Conservation (phyloP, 2,888 invertebrate genomes). For the Caenorhabditis imperialis region DNA sequence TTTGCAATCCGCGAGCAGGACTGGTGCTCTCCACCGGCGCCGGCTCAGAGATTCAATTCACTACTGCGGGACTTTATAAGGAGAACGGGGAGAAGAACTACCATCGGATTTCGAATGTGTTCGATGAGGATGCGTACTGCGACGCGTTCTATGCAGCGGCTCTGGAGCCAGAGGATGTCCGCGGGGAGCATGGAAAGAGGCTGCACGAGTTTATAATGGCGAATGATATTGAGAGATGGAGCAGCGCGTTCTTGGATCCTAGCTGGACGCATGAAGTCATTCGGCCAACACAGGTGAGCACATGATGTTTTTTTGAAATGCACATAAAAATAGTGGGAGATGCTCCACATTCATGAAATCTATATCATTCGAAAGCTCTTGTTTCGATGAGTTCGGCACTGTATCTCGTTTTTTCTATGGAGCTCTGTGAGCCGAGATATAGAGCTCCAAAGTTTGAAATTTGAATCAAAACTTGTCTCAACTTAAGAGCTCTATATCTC, state of each 20-base stretch:
- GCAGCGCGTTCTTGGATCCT: slow-evolving; percentile 70
- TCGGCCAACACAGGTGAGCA: slow-evolving; percentile 54
- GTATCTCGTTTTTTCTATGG: too few relatives aligned
- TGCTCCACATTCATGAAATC: too few relatives aligned
- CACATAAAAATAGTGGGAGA: too few relatives aligned
- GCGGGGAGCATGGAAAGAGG: slow-evolving; percentile 68
- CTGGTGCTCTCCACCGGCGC: slow-evolving; percentile 76
- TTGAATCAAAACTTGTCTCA: too few relatives aligned
- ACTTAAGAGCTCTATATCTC: too few relatives aligned
- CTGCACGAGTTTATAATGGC: slow-evolving; percentile 77
- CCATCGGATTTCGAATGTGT: slow-evolving; percentile 73
- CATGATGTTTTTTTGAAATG: neutral
- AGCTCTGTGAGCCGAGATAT: too few relatives aligned
- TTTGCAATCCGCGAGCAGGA: slow-evolving; percentile 76
- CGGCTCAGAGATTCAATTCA: slow-evolving; percentile 77
- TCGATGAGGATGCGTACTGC: slow-evolving; percentile 64
- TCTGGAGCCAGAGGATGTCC: slow-evolving; percentile 64
- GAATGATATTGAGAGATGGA: slow-evolving; percentile 76
- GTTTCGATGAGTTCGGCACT: too few relatives aligned
- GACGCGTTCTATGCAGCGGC: slow-evolving; percentile 74
- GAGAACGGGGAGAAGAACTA: slow-evolving; percentile 74
- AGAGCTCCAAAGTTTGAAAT: too few relatives aligned
- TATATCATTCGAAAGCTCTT: too few relatives aligned
- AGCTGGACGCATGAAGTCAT: slow-evolving; percentile 78
- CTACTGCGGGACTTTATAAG: slow-evolving; percentile 74